Evolutionary conservation across 2,113 vertebrate genomes (phyloP).

Genomic region (Cebus imitator): DNA sequence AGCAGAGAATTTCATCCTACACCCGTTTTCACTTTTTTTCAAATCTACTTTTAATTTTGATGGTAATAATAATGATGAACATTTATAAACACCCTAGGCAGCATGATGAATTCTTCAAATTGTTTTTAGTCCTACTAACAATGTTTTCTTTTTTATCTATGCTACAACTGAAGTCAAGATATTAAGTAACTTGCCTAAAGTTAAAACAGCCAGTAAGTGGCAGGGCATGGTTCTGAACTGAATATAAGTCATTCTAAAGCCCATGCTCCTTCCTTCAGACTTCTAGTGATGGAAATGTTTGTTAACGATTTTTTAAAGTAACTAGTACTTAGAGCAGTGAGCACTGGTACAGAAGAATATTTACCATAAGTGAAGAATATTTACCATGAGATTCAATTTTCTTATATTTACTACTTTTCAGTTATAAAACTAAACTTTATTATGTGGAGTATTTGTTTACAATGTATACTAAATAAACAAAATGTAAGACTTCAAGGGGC

Average conservation of each 20-base stretch:
- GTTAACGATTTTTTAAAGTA: neutral
- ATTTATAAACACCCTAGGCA: constrained; percentile 19
- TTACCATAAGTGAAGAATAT: neutral
- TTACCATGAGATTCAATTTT: neutral
- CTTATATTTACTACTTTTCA: constrained; percentile 17
- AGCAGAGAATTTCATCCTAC: neutral
- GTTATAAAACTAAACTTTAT: neutral
- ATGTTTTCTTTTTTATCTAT: constrained; percentile 38
- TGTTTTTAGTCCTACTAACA: constrained; percentile 8
- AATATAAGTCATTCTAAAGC: neutral
- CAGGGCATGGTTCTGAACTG: neutral
- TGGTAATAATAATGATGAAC: neutral
- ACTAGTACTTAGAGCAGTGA: neutral
- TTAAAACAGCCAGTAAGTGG: neutral
- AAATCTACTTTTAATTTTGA: neutral
- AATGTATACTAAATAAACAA: neutral
- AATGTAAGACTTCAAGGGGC: constrained; percentile 18
- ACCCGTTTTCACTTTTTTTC: neutral
- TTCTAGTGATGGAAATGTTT: neutral
- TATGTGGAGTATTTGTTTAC: neutral
- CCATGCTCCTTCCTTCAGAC: neutral
- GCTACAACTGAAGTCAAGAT: neutral
- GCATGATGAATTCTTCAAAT: neutral
- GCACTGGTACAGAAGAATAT: neutral
- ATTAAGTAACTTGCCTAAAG: constrained; percentile 5